These are phyloP conservation scores for Caenorhabditis sp. DNA, from an alignment of 2,888 invertebrate species.

Conservation along the genomic window DNA sequence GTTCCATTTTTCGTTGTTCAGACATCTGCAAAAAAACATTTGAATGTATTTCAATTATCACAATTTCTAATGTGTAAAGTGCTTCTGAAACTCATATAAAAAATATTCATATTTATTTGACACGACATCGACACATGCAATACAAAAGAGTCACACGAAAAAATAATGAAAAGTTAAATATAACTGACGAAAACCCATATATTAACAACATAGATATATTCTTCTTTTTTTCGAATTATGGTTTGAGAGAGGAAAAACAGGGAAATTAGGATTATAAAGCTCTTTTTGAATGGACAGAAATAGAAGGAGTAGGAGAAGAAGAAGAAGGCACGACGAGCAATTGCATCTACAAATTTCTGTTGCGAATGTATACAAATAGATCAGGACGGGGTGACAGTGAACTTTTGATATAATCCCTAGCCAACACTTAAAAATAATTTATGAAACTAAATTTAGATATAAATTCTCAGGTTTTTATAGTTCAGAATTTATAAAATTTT, in stretches of 20 bases:
- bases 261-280: neutral
- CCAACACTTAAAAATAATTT: too few relatives aligned
- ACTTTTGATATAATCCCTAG: too few relatives aligned
- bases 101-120: conserved; percentile 2
- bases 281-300: neutral
- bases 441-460: too few relatives aligned
- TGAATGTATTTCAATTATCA: neutral
- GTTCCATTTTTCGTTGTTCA: conserved; percentile 31
- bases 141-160: neutral
- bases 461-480: too few relatives aligned
- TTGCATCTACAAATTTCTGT: neutral
- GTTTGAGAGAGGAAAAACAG: neutral
- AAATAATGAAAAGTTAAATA: conserved; percentile 12
- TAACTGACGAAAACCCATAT: conserved; percentile 7
- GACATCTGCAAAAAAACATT: conserved; percentile 19
- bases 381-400: too few relatives aligned
- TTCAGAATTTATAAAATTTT: too few relatives aligned
- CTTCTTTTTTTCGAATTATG: neutral
- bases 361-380: neutral
- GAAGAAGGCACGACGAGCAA: neutral
- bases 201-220: neutral
- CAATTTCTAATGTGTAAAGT: neutral
- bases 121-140: neutral
- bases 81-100: conserved; percentile 15
- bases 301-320: neutral